phyloP scores from a whole-genome alignment of 2,888 invertebrate species.

The Chalcosyrphus nemorum region DNA sequence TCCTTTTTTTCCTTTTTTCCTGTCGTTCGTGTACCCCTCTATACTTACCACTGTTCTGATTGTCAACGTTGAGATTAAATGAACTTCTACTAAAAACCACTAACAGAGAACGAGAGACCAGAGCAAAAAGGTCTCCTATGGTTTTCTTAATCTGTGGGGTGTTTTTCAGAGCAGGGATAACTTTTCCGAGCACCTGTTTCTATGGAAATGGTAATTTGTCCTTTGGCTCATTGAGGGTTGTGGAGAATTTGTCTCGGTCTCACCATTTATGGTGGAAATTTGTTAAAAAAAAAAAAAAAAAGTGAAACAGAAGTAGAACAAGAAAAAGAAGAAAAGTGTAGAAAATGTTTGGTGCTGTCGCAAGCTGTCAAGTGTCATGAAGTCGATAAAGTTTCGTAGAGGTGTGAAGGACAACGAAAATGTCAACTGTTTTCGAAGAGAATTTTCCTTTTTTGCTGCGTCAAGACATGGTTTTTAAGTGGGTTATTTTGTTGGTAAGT shows the following conservation, averaged over 20 bases:
- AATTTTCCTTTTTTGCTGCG: neutral
- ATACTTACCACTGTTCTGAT: conserved; percentile 8
- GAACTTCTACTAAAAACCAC: conserved; percentile 11
- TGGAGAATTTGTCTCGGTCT: neutral
- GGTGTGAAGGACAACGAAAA: neutral
- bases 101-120: neutral
- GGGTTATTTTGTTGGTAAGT: no score
- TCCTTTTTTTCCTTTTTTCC: neutral
- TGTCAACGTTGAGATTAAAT: conserved; percentile 41
- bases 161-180: neutral
- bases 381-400: conserved; percentile 7
- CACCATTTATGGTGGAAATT: neutral
- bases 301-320: neutral
- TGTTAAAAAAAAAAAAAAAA: neutral
- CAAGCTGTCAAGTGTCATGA: conserved; percentile 1
- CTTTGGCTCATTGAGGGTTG: neutral
- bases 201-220: conserved; percentile 34
- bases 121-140: conserved; percentile 13
- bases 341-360: neutral
- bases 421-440: neutral
- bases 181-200: conserved; percentile 21
- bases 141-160: conserved; percentile 10
- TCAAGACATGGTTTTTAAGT: no score
- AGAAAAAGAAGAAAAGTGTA: neutral
- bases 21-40: neutral